These are phyloP conservation scores for Sciurus niger DNA, from an alignment of 2,113 vertebrate species.

Conservation along the genomic window DNA sequence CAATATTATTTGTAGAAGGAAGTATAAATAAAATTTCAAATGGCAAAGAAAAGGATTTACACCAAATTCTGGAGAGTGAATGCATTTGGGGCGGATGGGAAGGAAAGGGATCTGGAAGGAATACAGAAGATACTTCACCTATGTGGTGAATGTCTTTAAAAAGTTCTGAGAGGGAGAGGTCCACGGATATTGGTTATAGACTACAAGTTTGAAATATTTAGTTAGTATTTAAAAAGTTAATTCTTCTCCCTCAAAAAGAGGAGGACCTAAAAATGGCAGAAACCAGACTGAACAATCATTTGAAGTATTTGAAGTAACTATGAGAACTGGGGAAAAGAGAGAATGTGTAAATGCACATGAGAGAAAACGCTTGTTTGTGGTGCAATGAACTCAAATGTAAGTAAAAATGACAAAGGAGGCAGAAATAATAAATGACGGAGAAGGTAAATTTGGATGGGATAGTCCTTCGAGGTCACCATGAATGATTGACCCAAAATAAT, in stretches of 20 bases:
- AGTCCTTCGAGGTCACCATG: background rate
- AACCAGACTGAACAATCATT: constrained; percentile 1
- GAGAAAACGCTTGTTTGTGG: background rate
- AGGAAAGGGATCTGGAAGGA: background rate
- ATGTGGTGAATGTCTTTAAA: background rate
- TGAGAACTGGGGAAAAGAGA: background rate
- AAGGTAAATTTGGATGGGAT: constrained; percentile 11
- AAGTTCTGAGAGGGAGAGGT: constrained; percentile 7
- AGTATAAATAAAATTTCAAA: background rate
- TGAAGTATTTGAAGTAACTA: background rate
- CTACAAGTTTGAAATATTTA: background rate
- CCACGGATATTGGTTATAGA: background rate
- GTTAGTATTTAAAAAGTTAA: background rate
- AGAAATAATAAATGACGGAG: constrained; percentile 41
- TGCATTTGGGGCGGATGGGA: background rate
- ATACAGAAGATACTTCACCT: background rate
- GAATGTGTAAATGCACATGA: background rate
- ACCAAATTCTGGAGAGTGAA: background rate
- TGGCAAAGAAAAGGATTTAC: background rate
- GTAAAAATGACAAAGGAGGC: background rate
- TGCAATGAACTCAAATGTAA: constrained; percentile 26
- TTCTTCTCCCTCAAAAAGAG: background rate
- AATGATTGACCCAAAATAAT: background rate
- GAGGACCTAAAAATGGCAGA: background rate
- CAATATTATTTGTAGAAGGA: background rate